Conservation (phyloP, 2,113 vertebrate genomes). For the Nothocercus nigrocapillus region DNA sequence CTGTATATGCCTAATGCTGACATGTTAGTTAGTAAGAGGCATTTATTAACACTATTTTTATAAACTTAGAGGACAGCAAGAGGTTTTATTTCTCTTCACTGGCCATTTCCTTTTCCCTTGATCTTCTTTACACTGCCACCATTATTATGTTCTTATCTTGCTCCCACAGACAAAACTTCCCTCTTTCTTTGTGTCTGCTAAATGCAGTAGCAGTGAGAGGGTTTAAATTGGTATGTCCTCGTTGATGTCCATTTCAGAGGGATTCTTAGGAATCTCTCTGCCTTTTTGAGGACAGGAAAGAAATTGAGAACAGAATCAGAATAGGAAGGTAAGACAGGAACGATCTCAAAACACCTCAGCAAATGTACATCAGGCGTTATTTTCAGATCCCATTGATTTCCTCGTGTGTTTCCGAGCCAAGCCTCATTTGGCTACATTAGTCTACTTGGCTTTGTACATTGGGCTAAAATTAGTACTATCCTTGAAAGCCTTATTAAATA, state of each 20-base stretch:
- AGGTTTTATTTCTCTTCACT: neutral
- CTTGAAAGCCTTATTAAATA: slow-evolving; percentile 36
- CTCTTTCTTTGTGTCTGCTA: neutral
- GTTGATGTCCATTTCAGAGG: neutral
- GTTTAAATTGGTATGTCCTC: neutral
- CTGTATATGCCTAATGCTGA: neutral
- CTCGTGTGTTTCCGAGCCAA: neutral
- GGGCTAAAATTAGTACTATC: slow-evolving; percentile 37
- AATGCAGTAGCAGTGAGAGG: neutral
- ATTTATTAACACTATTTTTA: neutral
- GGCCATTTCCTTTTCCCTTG: neutral
- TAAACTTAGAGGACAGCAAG: neutral
- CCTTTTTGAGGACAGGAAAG: neutral
- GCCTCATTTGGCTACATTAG: neutral
- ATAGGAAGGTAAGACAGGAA: neutral
- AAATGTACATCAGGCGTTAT: neutral
- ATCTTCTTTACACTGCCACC: neutral
- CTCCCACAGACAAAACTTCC: neutral
- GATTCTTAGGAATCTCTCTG: neutral
- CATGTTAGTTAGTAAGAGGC: neutral
- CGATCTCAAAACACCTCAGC: neutral
- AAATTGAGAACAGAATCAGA: neutral
- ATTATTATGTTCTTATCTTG: neutral
- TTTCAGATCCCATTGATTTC: neutral
- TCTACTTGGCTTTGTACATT: neutral